phyloP scores from a whole-genome alignment of 2,113 vertebrate genomes.

The Antennarius striatus region DNA sequence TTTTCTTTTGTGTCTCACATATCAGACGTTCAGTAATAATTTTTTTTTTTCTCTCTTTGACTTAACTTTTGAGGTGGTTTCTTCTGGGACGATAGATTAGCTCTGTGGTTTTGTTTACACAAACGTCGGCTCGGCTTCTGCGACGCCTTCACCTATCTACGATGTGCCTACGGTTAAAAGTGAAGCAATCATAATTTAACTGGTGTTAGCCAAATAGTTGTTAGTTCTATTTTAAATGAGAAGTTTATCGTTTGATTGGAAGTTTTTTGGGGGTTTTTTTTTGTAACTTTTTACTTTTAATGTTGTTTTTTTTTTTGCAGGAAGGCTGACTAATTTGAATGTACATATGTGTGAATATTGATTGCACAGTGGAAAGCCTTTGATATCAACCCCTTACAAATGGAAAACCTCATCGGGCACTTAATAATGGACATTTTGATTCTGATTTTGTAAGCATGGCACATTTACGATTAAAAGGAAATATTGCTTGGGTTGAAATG shows the following conservation, averaged over 20 bases:
- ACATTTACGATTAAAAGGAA: conserved; percentile 50
- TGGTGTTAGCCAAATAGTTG: conserved; percentile 68
- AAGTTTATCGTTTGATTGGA: conserved; percentile 77
- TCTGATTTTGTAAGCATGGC: conserved; percentile 79
- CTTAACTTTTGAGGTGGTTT: conserved; percentile 22
- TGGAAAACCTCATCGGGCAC: conserved; percentile 69
- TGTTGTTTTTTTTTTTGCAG: conserved; percentile 58
- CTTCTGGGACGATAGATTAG: conserved; percentile 30
- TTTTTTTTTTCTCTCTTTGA: not conserved
- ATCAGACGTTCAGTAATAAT: conserved; percentile 33
- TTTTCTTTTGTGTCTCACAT: conserved; percentile 20
- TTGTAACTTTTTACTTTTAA: conserved; percentile 78
- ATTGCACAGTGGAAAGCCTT: conserved; percentile 76
- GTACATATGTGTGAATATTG: conserved; percentile 83
- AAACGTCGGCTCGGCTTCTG: conserved; percentile 55
- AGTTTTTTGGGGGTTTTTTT: conserved; percentile 57
- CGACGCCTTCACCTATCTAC: conserved; percentile 76
- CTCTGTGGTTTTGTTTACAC: conserved; percentile 76
- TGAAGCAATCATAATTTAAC: conserved; percentile 82
- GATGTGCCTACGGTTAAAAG: conserved; percentile 82
- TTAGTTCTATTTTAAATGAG: conserved; percentile 79
- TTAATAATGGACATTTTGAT: conserved; percentile 65
- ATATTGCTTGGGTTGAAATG: conserved; percentile 64
- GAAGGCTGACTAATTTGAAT: conserved; percentile 77
- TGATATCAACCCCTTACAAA: conserved; percentile 73